Percentiles rank a stretch among this genome's conserved stretches.
Conservation (phyloP, 1,140 invertebrate genomes). For the Halyomorpha halys region DNA sequence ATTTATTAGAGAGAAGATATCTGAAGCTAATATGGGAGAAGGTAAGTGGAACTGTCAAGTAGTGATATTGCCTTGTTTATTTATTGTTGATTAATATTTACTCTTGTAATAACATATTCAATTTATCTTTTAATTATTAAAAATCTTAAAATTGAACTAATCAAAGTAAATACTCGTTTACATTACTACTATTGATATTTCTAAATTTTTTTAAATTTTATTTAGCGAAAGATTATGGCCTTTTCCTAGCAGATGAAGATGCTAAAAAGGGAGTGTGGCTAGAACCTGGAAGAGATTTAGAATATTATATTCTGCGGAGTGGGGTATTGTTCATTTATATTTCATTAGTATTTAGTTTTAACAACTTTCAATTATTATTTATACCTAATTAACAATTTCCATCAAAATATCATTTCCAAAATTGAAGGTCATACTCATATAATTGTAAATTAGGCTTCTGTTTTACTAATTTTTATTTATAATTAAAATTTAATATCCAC, state of each 20-base stretch:
- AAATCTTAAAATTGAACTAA: not conserved
- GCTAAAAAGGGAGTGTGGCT: conserved; percentile 96
- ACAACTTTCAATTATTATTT: too few species aligned
- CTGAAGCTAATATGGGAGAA: conserved; percentile 74
- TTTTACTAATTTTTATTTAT: too few species aligned
- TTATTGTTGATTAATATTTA: too few species aligned
- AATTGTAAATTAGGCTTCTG: too few species aligned
- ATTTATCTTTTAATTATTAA: not conserved
- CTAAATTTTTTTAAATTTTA: conserved; percentile 30
- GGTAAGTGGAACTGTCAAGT: conserved; percentile 42
- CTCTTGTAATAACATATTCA: not conserved
- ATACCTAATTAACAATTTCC: too few species aligned
- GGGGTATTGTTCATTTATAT: conserved; percentile 46
- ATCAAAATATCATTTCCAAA: too few species aligned
- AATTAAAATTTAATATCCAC: too few species aligned
- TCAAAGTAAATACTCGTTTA: not conserved
- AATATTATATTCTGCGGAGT: conserved; percentile 93
- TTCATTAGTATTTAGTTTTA: too few species aligned
- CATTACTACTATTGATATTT: too few species aligned
- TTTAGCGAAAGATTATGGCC: conserved; percentile 89
- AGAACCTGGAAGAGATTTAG: conserved; percentile 81
- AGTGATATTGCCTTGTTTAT: too few species aligned
- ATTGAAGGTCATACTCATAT: too few species aligned
- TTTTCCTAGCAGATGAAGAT: conserved; percentile 93
- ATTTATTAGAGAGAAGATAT: conserved; percentile 88